Evolutionary conservation across 2,797 vertebrate genomes (phyloP), one percentile per base, ranked within the genome.

Genomic region (Coilia nasus): DNA sequence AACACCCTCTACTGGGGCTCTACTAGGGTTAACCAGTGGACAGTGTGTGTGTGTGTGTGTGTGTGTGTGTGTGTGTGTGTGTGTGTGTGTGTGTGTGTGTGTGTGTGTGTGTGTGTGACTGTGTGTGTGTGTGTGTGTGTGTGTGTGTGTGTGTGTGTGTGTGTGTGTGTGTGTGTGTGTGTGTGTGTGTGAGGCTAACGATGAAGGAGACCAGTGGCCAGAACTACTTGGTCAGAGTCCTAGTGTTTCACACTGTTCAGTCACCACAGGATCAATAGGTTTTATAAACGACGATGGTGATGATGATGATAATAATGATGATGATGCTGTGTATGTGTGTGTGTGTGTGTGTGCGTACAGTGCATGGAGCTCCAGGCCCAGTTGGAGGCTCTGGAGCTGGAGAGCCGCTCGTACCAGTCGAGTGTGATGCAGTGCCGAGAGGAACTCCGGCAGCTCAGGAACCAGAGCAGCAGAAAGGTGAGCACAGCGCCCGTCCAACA

Each of bases 371-470:
- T 98, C 91, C 96, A 95, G 88, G 86, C 62, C 0, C 97, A 97
- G 90, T 93, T 98, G 91, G 95, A 96, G 81, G 87, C 88, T 46
- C 92, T 98, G 92, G 94, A 96, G 59, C 94, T 96, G 62, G 97
- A 98, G 91, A 97, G 96, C 89, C 94, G 91, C 87, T 95, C 94
- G 89, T 97, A 95, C 92, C 95, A 97, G 92, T 91, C 54, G 82
- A 95, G 96, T 81, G 93, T 97, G 94, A 94, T 93, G 81, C 96
- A 96, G 91, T 97, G 96, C 91, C 95, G 95, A n/a, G 94, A 97
- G 0, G 96, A 97, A 87, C 94, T 98, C 81, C 95, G 94, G 82
- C 93, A 90, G 86, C 90, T 91, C 86, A 95, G 91, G 84, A 91
- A 91, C 67, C 92, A 87, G 75, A 89, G 82, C 85, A 91, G 84